Conservation (phyloP, 2,888 invertebrate genomes). For the Schrankia costaestrigalis region DNA sequence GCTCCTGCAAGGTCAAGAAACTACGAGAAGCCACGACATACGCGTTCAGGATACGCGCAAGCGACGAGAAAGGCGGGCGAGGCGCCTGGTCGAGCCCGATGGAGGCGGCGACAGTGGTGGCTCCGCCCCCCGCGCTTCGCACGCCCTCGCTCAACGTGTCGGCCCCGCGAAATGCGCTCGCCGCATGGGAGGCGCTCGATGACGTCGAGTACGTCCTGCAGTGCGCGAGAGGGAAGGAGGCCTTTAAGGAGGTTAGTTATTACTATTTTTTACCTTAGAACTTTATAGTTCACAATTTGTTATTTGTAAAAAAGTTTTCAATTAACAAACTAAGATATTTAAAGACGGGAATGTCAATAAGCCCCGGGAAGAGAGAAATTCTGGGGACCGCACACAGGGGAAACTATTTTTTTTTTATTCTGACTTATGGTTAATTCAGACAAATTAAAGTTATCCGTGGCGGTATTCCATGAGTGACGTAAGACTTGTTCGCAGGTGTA, state of each 20-base stretch:
- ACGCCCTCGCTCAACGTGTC: slow-evolving; percentile 83
- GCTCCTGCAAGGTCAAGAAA: slow-evolving; percentile 90
- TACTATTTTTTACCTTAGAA: not conserved
- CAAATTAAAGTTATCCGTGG: too few relatives aligned
- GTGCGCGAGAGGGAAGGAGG: slow-evolving; percentile 62
- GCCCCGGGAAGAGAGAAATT: too few relatives aligned
- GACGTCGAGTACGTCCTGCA: slow-evolving; percentile 90
- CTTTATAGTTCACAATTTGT: not conserved
- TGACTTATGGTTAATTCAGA: too few relatives aligned
- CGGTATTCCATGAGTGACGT: too few relatives aligned
- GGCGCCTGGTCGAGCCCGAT: slow-evolving; percentile 88
- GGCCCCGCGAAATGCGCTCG: slow-evolving; percentile 51
- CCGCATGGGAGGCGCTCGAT: slow-evolving; percentile 73
- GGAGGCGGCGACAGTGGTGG: slow-evolving; percentile 86
- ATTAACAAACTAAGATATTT: not conserved
- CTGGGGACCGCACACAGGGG: too few relatives aligned
- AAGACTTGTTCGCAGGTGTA: slow-evolving; percentile 82
- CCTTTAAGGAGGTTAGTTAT: slow-evolving; percentile 54
- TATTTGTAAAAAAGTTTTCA: not conserved
- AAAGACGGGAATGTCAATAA: too few relatives aligned
- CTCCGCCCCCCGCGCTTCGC: slow-evolving; percentile 91
- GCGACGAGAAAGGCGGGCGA: slow-evolving; percentile 90
- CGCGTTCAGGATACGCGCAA: slow-evolving; percentile 91
- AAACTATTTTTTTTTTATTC: too few relatives aligned
- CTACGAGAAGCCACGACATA: slow-evolving; percentile 90